These are phyloP conservation scores for Oegoconia quadripuncta DNA, from an alignment of 2,888 invertebrate genomes.

Conservation along the genomic window DNA sequence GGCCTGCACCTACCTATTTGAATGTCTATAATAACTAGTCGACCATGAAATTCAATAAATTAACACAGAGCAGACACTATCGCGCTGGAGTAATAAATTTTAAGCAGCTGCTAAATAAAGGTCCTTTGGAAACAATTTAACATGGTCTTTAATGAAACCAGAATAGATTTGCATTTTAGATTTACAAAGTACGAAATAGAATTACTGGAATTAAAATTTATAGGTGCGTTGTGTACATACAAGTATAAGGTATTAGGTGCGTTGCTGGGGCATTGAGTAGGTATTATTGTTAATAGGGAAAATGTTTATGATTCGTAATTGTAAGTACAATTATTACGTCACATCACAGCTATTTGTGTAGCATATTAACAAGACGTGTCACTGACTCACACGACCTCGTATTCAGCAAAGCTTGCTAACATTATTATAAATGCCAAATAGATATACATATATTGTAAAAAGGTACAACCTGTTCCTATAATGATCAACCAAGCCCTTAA, in stretches of 20 bases:
- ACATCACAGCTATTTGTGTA: slow-evolving; percentile 21
- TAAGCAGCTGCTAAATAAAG: slow-evolving; percentile 11
- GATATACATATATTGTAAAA: too few relatives aligned
- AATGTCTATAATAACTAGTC: slow-evolving; percentile 31
- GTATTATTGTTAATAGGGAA: slow-evolving; percentile 24
- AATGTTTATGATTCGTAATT: background rate
- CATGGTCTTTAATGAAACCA: slow-evolving; percentile 19
- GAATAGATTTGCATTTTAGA: slow-evolving; percentile 7
- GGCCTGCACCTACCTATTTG: slow-evolving; percentile 26
- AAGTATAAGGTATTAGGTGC: too few relatives aligned
- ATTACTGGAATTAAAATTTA: too few relatives aligned
- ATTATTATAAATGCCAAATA: too few relatives aligned
- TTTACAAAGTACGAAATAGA: too few relatives aligned
- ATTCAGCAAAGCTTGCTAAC: slow-evolving; percentile 20
- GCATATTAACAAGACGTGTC: slow-evolving; percentile 18
- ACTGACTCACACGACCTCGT: slow-evolving; percentile 19
- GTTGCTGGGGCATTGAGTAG: too few relatives aligned
- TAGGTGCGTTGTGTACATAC: too few relatives aligned
- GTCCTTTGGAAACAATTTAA: slow-evolving; percentile 8
- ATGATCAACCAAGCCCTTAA: too few relatives aligned
- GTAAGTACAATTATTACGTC: background rate
- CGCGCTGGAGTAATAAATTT: slow-evolving; percentile 11
- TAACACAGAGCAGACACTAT: slow-evolving; percentile 21
- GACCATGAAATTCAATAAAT: slow-evolving; percentile 38
- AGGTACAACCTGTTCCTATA: background rate